Conservation (phyloP, 2,113 vertebrate species). For the Anguilla rostrata region DNA sequence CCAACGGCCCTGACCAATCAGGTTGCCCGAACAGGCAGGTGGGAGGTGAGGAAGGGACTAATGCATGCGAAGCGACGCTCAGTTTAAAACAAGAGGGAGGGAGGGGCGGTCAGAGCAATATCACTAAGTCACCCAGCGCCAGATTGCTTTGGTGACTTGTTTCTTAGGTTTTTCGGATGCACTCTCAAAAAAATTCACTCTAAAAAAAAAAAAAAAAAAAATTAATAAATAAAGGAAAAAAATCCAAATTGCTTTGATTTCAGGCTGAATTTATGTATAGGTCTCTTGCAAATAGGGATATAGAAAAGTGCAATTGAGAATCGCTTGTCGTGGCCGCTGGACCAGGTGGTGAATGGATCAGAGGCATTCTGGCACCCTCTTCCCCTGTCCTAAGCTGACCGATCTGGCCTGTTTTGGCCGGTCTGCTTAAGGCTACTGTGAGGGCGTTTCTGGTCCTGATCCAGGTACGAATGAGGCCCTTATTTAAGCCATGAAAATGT, state of each 20-base stretch:
- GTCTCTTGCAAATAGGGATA: too few species aligned
- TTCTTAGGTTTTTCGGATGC: not conserved
- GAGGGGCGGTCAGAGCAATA: too few species aligned
- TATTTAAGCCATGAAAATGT: constrained; percentile 16
- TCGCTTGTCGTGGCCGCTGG: too few species aligned
- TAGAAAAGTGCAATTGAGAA: too few species aligned
- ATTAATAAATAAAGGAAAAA: not conserved
- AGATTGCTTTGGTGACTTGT: too few species aligned
- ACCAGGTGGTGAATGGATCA: too few species aligned
- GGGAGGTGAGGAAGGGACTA: not conserved
- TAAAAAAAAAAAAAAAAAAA: constrained; percentile 12
- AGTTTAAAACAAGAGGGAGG: not conserved
- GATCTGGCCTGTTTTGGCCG: constrained; percentile 30
- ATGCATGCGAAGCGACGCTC: not conserved
- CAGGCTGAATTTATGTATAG: too few species aligned
- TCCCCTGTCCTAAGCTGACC: constrained; percentile 2
- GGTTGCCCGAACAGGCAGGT: not conserved
- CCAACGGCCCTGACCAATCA: not conserved
- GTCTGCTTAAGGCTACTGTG: constrained; percentile 9
- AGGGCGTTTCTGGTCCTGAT: not conserved
- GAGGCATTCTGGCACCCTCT: not conserved
- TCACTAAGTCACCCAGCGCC: too few species aligned
- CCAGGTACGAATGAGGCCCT: not conserved
- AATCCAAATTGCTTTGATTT: too few species aligned
- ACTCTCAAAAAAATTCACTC: not conserved